phyloP scores from a whole-genome alignment of 2,113 vertebrate species.

The Tamias sibiricus region DNA sequence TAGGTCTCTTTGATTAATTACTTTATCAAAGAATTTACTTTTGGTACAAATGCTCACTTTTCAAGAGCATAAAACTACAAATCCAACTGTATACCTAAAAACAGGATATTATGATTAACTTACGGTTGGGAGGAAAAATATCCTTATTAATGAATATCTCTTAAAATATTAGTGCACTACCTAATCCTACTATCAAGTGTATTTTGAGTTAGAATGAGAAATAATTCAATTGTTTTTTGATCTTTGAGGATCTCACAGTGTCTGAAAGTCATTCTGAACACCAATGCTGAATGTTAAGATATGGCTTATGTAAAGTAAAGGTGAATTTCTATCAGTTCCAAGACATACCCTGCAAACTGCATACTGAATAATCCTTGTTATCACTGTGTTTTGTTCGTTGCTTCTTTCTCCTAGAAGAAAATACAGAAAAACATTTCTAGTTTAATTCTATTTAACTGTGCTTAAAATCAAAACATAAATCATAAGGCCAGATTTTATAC shows the following conservation, averaged over 20 bases:
- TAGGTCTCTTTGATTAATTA: neutral
- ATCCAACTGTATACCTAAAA: neutral
- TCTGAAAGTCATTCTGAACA: neutral
- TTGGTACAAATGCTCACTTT: neutral
- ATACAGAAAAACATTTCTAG: conserved; percentile 25
- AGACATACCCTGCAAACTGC: conserved; percentile 44
- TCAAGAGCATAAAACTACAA: neutral
- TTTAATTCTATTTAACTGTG: conserved; percentile 43
- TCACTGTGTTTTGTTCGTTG: neutral
- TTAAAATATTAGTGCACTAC: neutral
- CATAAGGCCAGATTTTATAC: neutral
- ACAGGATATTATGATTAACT: neutral
- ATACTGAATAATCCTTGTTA: neutral
- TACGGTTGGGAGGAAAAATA: neutral
- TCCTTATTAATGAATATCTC: neutral
- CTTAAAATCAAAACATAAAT: conserved; percentile 31
- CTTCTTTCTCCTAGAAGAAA: conserved; percentile 69
- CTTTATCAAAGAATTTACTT: conserved; percentile 21
- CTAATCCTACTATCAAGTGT: neutral
- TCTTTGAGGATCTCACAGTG: neutral
- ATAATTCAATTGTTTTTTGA: neutral
- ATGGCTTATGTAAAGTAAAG: neutral
- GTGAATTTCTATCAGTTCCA: neutral
- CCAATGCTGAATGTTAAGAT: neutral
- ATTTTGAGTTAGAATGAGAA: neutral